Base-by-base conservation (phyloP, 2,888 invertebrate genomes). In the Troides helena region DNA sequence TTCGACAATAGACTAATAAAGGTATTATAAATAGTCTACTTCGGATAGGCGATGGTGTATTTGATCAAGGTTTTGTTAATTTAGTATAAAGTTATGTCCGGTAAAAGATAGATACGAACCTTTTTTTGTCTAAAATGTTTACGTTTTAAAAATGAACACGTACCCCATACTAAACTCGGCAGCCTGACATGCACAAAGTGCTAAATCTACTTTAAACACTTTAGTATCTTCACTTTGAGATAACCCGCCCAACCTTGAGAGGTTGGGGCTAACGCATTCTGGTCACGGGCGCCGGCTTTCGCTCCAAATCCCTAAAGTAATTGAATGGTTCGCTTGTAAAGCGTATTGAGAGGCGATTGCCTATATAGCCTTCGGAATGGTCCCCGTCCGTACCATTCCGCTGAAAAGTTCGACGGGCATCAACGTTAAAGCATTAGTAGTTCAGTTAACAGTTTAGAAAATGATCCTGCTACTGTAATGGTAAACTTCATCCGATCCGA, bases 321-420 rank as follows among this genome's bases (percentile, higher is more conserved):
- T 75, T 78, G 77, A 78, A 79, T 77, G 74, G 73, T 71, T 71
- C 71, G 57, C 67, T 72, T 74, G 74, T 78, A 76, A 78, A 81
- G 78, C 77, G 76, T 81, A 81, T 77, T 72, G 77, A 66, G 75
- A 74, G 68, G 65, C 71, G 67, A 71, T 73, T 68, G 68, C 57
- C 62, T 58, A 43, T 50, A 62, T 21, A 61, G 69, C 62, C 50
- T 69, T 21, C 58, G 50, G 23, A 59, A 59, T 70, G 57, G 65
- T 62, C 65, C 46, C 66, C 68, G 71, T 71, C 74, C 78, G 76
- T 77, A 77, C 72, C 36, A 58, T 68, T 57, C 64, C 39, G 63
- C 53, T 59, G 60, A 69, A 69, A 69, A 69, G 64, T 69, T 69
- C 64, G 64, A 64, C 68, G 23, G 59, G 64, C 59, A 59, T 46